Conservation (phyloP, 2,113 vertebrate species). For the Otus sunia region DNA sequence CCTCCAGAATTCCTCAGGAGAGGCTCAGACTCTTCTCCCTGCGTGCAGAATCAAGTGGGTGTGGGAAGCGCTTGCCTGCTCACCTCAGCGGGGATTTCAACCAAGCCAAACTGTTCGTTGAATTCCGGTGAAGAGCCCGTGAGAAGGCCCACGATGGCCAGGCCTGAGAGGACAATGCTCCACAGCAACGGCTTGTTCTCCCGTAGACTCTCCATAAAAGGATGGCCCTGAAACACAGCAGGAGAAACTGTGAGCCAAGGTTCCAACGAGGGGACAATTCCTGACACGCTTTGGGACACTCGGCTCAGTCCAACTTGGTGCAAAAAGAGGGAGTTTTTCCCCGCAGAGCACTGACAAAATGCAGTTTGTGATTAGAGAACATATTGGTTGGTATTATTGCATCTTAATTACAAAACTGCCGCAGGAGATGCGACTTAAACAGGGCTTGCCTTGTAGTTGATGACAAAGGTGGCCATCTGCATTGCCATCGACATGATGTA, state of each 20-base stretch:
- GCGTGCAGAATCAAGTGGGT: accelerated
- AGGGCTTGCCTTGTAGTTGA: conserved; percentile 92
- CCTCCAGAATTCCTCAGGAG: too few relatives aligned
- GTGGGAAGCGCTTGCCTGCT: background rate
- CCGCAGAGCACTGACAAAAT: accelerated
- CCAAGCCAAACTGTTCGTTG: conserved; percentile 92
- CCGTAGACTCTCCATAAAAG: conserved; percentile 93
- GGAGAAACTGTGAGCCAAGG: background rate
- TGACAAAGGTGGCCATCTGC: conserved; percentile 97
- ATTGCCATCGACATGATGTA: conserved; percentile 99
- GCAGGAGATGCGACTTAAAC: background rate
- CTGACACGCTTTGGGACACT: accelerated
- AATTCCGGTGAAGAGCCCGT: conserved; percentile 91
- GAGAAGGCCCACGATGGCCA: conserved; percentile 87
- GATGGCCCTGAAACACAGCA: conserved; percentile 81
- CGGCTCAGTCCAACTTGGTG: accelerated
- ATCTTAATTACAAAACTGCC: too few relatives aligned
- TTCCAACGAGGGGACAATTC: background rate
- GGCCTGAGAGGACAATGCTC: conserved; percentile 86
- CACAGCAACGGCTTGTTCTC: conserved; percentile 92
- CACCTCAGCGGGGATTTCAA: conserved; percentile 93
- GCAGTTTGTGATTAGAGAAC: accelerated
- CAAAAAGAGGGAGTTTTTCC: background rate
- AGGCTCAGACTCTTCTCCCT: accelerated
- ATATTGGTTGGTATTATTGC: accelerated